Percentiles rank a stretch among this genome's conserved stretches.
Evolutionary conservation across 1,140 invertebrate species (phyloP).

Genomic region (Drosophila bipectinata): DNA sequence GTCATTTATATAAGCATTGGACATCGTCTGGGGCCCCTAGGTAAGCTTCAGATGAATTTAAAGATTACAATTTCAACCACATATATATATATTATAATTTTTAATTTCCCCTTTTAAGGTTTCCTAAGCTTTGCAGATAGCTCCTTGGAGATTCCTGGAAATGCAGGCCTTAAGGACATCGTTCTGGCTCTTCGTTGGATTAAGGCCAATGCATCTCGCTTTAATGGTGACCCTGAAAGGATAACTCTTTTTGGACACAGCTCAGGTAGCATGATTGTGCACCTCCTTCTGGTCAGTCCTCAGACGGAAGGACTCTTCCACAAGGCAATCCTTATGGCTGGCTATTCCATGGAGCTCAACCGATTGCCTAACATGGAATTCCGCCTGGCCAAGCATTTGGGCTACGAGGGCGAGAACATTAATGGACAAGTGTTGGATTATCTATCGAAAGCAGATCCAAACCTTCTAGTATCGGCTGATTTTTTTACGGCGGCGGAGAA

Average conservation of each 20-base stretch:
- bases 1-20: constrained; percentile 84
- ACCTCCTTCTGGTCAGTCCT: constrained; percentile 67
- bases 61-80: background rate
- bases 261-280: constrained; percentile 84
- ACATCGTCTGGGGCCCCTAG: constrained; percentile 84
- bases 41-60: constrained; percentile 25
- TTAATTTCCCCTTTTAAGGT: too few relatives aligned
- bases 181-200: constrained; percentile 86
- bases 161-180: constrained; percentile 86
- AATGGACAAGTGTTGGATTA: constrained; percentile 49
- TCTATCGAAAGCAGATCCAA: constrained; percentile 35
- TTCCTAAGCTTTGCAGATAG: constrained; percentile 87
- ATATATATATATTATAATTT: too few relatives aligned
- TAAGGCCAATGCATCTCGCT: constrained; percentile 85
- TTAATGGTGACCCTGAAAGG: constrained; percentile 86
- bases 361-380: constrained; percentile 48
- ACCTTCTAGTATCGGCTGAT: constrained; percentile 28
- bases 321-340: constrained; percentile 86
- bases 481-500: constrained; percentile 40
- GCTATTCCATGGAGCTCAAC: constrained; percentile 69
- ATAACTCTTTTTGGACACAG: constrained; percentile 85
- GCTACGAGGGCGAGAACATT: constrained; percentile 60
- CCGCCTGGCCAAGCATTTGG: constrained; percentile 63
- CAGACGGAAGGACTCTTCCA: constrained; percentile 85
- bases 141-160: constrained; percentile 85